A percentile compares a stretch with the other conserved stretches of the same genome.
phyloP scores from a whole-genome alignment of 2,888 invertebrate genomes.

The Morinoia aosen region DNA sequence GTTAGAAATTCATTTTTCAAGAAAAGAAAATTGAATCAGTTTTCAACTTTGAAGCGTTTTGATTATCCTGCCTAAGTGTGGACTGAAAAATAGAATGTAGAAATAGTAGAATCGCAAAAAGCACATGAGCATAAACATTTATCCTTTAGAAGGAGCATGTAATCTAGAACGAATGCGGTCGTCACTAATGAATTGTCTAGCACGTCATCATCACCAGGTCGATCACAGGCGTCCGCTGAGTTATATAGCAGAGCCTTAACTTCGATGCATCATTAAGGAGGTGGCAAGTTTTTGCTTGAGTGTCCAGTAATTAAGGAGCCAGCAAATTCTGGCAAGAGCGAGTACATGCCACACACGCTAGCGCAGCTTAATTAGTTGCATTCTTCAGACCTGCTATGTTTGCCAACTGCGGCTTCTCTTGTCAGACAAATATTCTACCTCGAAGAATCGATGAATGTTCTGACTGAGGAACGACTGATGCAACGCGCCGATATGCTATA shows the following conservation, averaged over 20 bases:
- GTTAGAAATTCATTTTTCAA: background rate
- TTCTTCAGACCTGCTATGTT: slow-evolving; percentile 53
- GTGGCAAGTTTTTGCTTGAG: slow-evolving; percentile 44
- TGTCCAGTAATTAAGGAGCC: slow-evolving; percentile 51
- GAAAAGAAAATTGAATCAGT: background rate
- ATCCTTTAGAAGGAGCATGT: background rate
- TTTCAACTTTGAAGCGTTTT: background rate
- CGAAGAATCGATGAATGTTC: slow-evolving; percentile 52
- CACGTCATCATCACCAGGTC: slow-evolving; percentile 50
- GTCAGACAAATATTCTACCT: slow-evolving; percentile 50
- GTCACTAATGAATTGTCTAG: slow-evolving; percentile 50
- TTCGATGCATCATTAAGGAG: slow-evolving; percentile 40
- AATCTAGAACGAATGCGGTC: slow-evolving; percentile 42
- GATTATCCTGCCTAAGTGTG: background rate
- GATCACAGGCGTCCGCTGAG: slow-evolving; percentile 44
- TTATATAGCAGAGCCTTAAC: slow-evolving; percentile 29
- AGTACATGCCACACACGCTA: slow-evolving; percentile 52
- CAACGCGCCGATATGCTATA: background rate
- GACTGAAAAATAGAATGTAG: no score
- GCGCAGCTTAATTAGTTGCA: slow-evolving; percentile 52
- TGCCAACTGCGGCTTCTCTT: slow-evolving; percentile 51
- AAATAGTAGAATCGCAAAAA: background rate
- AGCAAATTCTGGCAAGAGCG: slow-evolving; percentile 52
- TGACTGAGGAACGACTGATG: slow-evolving; percentile 26
- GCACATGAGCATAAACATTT: background rate